Percentiles rank a stretch among this genome's conserved stretches.
Evolutionary conservation across 2,113 vertebrate genomes (phyloP).

Genomic region (Neodon shergylaensis): DNA sequence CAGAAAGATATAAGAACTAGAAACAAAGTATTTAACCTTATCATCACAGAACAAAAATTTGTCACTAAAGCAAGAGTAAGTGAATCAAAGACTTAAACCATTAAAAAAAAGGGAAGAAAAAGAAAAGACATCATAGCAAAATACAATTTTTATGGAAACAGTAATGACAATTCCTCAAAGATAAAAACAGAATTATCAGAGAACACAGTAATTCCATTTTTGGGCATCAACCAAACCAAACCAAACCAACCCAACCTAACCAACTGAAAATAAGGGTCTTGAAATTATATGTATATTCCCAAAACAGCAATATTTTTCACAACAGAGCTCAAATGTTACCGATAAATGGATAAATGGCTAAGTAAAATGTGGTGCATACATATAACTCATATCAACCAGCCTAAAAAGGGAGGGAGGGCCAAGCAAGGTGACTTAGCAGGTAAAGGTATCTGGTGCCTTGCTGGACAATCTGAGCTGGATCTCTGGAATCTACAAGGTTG

Average conservation of each 20-base stretch:
- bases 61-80: not conserved
- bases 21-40: not conserved
- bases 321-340: not conserved
- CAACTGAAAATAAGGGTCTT: not conserved
- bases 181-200: not conserved
- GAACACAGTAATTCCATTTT: not conserved
- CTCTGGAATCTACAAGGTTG: not conserved
- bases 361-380: not conserved
- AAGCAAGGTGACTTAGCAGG: not conserved
- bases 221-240: not conserved
- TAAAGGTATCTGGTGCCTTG: not conserved
- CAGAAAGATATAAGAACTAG: not conserved
- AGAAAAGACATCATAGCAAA: not conserved
- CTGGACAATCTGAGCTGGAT: not conserved
- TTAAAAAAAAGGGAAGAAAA: not conserved
- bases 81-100: not conserved
- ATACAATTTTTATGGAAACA: not conserved
- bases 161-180: not conserved
- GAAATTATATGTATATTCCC: not conserved
- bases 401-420: not conserved
- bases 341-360: not conserved
- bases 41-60: not conserved
- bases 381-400: not conserved
- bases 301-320: not conserved
- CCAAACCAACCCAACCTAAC: not conserved